phyloP scores from a whole-genome alignment of 2,888 invertebrate genomes.

The Tipula unca region DNA sequence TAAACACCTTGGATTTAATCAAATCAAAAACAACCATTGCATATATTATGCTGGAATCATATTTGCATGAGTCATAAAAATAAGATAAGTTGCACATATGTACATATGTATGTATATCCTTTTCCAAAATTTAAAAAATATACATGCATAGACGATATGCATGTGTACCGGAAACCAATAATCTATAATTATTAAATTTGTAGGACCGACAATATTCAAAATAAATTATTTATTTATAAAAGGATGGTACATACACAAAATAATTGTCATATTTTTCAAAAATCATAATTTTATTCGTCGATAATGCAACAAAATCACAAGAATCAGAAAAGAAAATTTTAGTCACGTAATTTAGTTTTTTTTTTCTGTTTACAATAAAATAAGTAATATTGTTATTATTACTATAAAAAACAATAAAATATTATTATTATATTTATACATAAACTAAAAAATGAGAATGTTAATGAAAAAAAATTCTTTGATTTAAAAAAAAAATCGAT shows the following conservation, averaged over 20 bases:
- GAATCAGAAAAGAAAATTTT: neutral
- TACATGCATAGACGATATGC: neutral
- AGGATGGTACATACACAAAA: neutral
- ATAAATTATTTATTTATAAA: neutral
- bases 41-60: too few relatives aligned
- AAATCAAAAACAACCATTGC: too few relatives aligned
- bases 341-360: neutral
- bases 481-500: neutral
- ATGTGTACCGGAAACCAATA: neutral
- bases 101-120: neutral
- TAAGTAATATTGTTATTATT: neutral
- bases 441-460: neutral
- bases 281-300: neutral
- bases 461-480: neutral
- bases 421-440: neutral
- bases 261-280: constrained; percentile 1
- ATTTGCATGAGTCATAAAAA: too few relatives aligned
- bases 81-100: too few relatives aligned
- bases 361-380: neutral
- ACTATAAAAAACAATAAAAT: neutral
- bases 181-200: neutral
- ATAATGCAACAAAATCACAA: neutral
- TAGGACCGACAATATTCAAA: neutral
- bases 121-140: neutral
- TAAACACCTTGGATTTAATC: neutral